Percentiles rank a stretch among this genome's conserved stretches.
Evolutionary conservation across 2,888 invertebrate species (phyloP).

Genomic region (Latrodectus hesperus): DNA sequence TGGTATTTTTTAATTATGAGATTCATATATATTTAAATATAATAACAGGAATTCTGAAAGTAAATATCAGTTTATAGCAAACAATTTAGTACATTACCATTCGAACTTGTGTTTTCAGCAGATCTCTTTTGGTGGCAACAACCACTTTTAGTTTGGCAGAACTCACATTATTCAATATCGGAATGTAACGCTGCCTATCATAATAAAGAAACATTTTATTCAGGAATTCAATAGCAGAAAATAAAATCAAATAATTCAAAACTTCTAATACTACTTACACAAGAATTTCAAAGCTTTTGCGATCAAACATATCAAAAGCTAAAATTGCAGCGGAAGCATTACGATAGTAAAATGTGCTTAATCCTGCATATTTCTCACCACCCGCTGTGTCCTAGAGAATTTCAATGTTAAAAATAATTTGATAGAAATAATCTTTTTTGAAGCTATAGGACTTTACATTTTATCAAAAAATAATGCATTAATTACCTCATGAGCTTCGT

Average conservation of each 20-base stretch:
- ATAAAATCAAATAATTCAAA: background rate
- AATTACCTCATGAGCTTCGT: too few species aligned
- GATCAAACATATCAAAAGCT: constrained; percentile 82
- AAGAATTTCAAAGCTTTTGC: constrained; percentile 46
- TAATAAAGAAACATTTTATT: background rate
- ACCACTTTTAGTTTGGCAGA: constrained; percentile 53
- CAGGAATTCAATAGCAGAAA: background rate
- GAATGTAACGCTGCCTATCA: constrained; percentile 49
- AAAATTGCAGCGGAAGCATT: constrained; percentile 83
- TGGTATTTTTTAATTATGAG: too few species aligned
- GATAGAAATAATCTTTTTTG: background rate
- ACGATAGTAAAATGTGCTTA: constrained; percentile 83
- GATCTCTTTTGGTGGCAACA: constrained; percentile 58
- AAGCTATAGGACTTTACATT: background rate
- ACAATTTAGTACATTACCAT: constrained; percentile 10
- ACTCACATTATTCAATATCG: constrained; percentile 45
- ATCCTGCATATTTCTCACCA: constrained; percentile 83
- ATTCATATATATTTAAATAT: too few species aligned
- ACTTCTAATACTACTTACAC: background rate
- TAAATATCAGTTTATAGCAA: too few species aligned
- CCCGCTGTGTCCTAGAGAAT: constrained; percentile 81
- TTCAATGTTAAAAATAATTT: background rate
- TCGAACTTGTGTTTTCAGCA: constrained; percentile 10
- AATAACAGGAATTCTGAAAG: too few species aligned
- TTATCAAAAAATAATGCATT: background rate